phyloP scores from a whole-genome alignment of 2,888 invertebrate species.

The Hyalella azteca region DNA sequence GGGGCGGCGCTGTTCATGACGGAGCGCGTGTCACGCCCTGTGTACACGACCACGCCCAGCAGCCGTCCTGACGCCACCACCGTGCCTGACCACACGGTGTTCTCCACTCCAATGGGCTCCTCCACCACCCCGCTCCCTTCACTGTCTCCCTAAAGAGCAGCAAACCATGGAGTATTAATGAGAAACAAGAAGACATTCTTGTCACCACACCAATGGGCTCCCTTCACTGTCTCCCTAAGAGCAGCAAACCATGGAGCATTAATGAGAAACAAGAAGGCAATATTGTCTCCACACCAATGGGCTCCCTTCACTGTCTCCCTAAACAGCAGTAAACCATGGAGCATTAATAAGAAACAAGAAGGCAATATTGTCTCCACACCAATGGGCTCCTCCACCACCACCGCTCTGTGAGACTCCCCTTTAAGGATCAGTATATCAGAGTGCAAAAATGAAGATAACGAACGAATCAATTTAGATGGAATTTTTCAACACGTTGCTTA shows the following conservation, averaged over 20 bases:
- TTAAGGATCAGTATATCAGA: no score
- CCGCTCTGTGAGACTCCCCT: no score
- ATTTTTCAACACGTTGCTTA: no score
- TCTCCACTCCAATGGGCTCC: conserved; percentile 91
- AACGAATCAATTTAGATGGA: no score
- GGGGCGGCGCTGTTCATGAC: conserved; percentile 99
- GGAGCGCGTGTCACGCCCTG: conserved; percentile 93
- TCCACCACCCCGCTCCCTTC: conserved; percentile 69
- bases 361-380: no score
- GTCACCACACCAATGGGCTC: no score
- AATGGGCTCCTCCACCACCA: no score
- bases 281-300: conserved; percentile 92
- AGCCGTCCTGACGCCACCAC: conserved; percentile 97
- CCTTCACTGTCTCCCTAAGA: conserved; percentile 64
- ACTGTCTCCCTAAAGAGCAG: conserved; percentile 62
- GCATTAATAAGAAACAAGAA: no score
- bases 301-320: conserved; percentile 70
- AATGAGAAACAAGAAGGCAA: no score
- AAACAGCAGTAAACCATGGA: conserved; percentile 26
- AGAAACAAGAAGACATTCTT: no score
- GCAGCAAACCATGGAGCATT: not conserved
- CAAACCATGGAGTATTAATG: not conserved
- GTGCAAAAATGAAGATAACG: no score
- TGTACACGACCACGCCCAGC: conserved; percentile 93
- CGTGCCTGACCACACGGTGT: conserved; percentile 98